A percentile compares a stretch with the other conserved stretches of the same genome.
Conservation (phyloP, 2,888 invertebrate genomes). For the Cryptophagus acutangulus region DNA sequence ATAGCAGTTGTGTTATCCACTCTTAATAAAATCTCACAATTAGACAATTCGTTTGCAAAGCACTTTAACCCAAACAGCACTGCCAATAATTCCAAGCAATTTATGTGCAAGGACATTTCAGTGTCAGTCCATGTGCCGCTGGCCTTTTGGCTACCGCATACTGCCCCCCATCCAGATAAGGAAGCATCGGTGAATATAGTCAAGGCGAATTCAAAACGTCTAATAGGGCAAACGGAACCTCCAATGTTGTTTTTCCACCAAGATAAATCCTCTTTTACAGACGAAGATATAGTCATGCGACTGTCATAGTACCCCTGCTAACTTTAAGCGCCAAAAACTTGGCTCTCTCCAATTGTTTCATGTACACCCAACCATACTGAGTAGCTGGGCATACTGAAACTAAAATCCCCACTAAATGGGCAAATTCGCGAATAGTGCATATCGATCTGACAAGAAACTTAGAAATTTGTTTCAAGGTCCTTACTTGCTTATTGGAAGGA, state of each 20-base stretch:
- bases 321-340: constrained; percentile 9
- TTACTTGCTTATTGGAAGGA: too few relatives aligned
- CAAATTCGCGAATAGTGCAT: constrained; percentile 4
- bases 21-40: constrained; percentile 20
- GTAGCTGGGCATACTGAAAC: constrained; percentile 10
- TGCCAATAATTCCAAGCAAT: constrained; percentile 26
- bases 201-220: constrained; percentile 10
- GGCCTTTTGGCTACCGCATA: constrained; percentile 13
- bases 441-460: too few relatives aligned
- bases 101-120: constrained; percentile 21
- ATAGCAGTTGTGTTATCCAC: constrained; percentile 24
- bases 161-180: constrained; percentile 23
- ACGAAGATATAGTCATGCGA: constrained; percentile 2
- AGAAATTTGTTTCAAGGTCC: too few relatives aligned
- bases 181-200: constrained; percentile 30
- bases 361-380: constrained; percentile 11
- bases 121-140: constrained; percentile 19
- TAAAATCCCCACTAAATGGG: constrained; percentile 9
- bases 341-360: constrained; percentile 8
- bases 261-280: constrained; percentile 6
- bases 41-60: constrained; percentile 18
- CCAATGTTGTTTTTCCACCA: constrained; percentile 20
- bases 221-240: constrained; percentile 5
- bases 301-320: constrained; percentile 8
- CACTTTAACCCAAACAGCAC: constrained; percentile 22